Evolutionary conservation across 2,888 invertebrate genomes (phyloP), one percentile per base, ranked within the genome.

Genomic region (Agrochola lychnidis): DNA sequence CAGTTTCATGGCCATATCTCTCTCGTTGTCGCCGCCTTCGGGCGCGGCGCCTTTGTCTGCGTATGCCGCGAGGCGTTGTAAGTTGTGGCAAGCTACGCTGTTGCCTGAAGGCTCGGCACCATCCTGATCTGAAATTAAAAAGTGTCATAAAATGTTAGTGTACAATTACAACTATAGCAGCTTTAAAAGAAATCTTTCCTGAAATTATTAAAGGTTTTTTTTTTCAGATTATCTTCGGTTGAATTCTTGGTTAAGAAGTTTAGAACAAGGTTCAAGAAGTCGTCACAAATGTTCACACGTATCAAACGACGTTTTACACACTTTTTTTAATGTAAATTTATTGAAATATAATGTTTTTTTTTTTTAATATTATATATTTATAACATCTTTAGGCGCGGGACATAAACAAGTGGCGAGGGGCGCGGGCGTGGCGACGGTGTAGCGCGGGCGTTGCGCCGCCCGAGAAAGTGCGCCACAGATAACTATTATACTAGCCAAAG

Each of bases 31-130:
- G 4, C 95, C 96, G 12, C 95, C 95, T 42, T 96, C 95, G 0
- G 94, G 88, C 2, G 87, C 89, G 0, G 92, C 85, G 73, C 93
- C 93, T 56, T 97, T 97, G 90, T 98, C 97, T 57, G 98, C 97
- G 90, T 98, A 98, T 0, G 98, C 97, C 0, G 98, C 97, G 42
- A 99, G 95, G 10, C 98, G 97, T 51, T 98, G 96, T 25, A 99
- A 96, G 95, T 99, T 99, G 89, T 97, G 97, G 36, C 98, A 98
- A 0, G 99, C 97, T 0, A 99, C 98, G 64, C 99, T 99, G 93
- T 99, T 99, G 53, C 99, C 98, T 59, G 98, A 98, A 0, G 99
- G 99, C 91, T 99, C 99, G 0, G 99, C 99, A 22, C 99, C 99
- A 92, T 99, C 99, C 94, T 99, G 98, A 93, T 99, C 99, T 99